These are phyloP conservation scores for Paradoxurus hermaphroditus DNA, from an alignment of 2,113 vertebrate species.

Conservation along the genomic window DNA sequence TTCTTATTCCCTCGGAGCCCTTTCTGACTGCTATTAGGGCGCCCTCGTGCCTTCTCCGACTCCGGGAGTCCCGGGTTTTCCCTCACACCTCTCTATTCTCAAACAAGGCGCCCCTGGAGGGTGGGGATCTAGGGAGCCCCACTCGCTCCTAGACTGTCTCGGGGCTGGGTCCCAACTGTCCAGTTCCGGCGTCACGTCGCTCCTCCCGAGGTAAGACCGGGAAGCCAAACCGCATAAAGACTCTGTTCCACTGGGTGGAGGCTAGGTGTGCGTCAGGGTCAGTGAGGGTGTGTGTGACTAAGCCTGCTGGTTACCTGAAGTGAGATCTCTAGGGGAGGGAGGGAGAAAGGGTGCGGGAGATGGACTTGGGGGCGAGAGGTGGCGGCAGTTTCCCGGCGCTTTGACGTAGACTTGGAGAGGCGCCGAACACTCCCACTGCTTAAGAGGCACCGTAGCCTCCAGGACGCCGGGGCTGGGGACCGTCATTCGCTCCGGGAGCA, in stretches of 20 bases:
- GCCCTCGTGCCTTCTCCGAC: background rate
- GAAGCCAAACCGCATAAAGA: background rate
- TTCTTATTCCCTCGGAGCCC: background rate
- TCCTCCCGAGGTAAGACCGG: background rate
- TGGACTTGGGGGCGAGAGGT: conserved; percentile 33
- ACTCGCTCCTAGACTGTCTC: fast-evolving
- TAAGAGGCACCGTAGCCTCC: background rate
- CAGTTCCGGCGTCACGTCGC: background rate
- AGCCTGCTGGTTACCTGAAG: background rate
- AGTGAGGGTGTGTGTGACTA: background rate
- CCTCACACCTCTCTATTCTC: background rate
- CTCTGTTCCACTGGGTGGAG: background rate
- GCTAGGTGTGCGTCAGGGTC: background rate
- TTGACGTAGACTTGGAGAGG: conserved; percentile 73
- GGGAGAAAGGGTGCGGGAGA: background rate
- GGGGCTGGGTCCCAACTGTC: background rate
- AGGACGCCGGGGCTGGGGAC: conserved; percentile 36
- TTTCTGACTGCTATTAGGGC: background rate
- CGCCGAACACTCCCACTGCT: conserved; percentile 55
- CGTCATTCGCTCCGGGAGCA: background rate
- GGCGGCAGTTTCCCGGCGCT: conserved; percentile 54
- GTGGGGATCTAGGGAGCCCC: background rate
- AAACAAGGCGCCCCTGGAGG: background rate
- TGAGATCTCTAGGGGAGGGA: background rate
- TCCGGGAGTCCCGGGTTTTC: background rate